phyloP scores from a whole-genome alignment of 1,140 invertebrate species.

The Glossosoma conforme region DNA sequence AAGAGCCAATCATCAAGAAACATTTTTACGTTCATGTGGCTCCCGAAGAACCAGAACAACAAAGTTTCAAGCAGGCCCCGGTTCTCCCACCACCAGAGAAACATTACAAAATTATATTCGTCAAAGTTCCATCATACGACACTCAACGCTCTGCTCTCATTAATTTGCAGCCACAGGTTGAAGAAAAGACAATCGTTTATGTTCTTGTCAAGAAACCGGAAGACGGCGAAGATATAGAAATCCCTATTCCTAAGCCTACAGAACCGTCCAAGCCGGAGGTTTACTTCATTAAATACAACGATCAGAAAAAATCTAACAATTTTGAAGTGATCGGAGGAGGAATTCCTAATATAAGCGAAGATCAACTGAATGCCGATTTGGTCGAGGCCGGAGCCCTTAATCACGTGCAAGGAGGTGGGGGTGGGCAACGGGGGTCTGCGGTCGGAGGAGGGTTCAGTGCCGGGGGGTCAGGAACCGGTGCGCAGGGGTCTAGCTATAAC shows the following conservation, averaged over 20 bases:
- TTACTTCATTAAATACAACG: conserved; percentile 57
- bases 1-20: conserved; percentile 35
- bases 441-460: background rate
- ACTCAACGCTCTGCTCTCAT: conserved; percentile 20
- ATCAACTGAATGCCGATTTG: conserved; percentile 2
- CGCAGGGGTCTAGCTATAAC: too few species aligned
- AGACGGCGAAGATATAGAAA: conserved; percentile 37
- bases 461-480: too few species aligned
- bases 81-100: conserved; percentile 50
- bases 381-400: conserved; percentile 3
- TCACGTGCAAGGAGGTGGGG: background rate
- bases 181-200: conserved; percentile 75
- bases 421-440: background rate
- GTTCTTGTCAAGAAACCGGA: conserved; percentile 66
- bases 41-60: conserved; percentile 38
- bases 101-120: conserved; percentile 76
- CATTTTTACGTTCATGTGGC: conserved; percentile 44
- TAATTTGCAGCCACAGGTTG: conserved; percentile 51
- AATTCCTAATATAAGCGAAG: background rate
- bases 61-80: conserved; percentile 35
- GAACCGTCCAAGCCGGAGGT: conserved; percentile 55
- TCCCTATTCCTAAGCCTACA: conserved; percentile 48
- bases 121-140: conserved; percentile 54
- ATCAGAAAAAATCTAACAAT: conserved; percentile 29
- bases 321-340: background rate